A percentile compares a stretch with the other conserved stretches of the same genome.
These are phyloP conservation scores for Trissolcus basalis DNA, from an alignment of 1,140 invertebrate species.

Conservation along the genomic window DNA sequence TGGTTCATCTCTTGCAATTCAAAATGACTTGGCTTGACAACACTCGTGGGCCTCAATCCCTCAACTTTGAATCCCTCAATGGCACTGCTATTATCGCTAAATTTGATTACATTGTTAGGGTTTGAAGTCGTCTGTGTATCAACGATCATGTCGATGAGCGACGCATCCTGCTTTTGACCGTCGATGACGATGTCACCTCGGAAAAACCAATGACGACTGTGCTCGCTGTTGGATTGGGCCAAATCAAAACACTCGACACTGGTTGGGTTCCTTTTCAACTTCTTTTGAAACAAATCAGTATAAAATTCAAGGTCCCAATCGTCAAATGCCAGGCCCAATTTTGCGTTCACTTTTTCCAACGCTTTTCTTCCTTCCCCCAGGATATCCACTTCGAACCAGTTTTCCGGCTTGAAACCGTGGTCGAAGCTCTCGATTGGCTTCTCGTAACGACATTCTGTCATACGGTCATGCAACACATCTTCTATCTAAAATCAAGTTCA, in stretches of 20 bases:
- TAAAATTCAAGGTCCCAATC: slow-evolving; percentile 92
- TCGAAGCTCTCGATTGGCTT: slow-evolving; percentile 83
- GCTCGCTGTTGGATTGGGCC: slow-evolving; percentile 98
- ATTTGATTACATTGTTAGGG: slow-evolving; percentile 97
- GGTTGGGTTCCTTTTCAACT: slow-evolving; percentile 94
- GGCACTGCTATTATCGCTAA: slow-evolving; percentile 97
- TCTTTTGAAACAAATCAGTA: slow-evolving; percentile 86
- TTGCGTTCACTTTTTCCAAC: slow-evolving; percentile 87
- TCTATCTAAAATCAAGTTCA: slow-evolving; percentile 79
- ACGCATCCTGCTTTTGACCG: slow-evolving; percentile 85
- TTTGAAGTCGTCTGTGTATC: slow-evolving; percentile 91
- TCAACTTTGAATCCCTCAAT: slow-evolving; percentile 89
- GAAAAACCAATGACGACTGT: slow-evolving; percentile 95
- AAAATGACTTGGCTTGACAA: slow-evolving; percentile 81
- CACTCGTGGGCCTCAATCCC: slow-evolving; percentile 80
- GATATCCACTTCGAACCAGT: slow-evolving; percentile 91
- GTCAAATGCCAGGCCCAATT: slow-evolving; percentile 93
- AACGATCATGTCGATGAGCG: slow-evolving; percentile 94
- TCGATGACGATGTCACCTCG: slow-evolving; percentile 93
- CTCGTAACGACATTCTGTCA: slow-evolving; percentile 88
- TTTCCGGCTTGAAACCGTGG: slow-evolving; percentile 82
- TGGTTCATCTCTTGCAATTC: slow-evolving; percentile 78
- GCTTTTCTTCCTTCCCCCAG: slow-evolving; percentile 85
- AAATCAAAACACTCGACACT: slow-evolving; percentile 98
- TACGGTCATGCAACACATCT: slow-evolving; percentile 84